Evolutionary conservation across 2,888 invertebrate species (phyloP), one percentile per base, ranked within the genome.

Genomic region (Orthosia gothica): DNA sequence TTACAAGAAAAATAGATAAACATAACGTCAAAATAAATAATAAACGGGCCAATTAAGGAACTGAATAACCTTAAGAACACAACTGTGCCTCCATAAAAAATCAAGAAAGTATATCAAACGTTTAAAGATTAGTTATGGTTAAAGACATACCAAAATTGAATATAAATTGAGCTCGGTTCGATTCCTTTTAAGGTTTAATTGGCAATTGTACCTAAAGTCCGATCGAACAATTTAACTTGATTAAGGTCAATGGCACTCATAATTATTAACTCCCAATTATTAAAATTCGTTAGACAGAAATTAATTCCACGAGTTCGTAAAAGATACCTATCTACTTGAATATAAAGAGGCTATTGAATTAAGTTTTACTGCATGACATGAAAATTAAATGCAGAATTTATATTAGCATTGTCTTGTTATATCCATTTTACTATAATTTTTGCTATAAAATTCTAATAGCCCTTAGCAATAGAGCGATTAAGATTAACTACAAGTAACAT

Each of bases 201-300:
- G 77, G 69, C 73, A 69, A 78, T 74, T 70, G 79, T 85, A 69
- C 75, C 74, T 79, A 73, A 85, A 79, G 72, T 79, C 69, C 64
- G 73, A 64, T 63, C 70, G 70, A 79, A 67, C 84, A 84, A 87
- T 84, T 84, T 80, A 49, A 82, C 79, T 87, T 87, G 81, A 87
- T 91, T 91, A 90, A 88, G 90, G 91, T 91, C 90, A 91, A 90
- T 87, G 88, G 82, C 87, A 86, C 81, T 74, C 73, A 67, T 81
- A 73, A 79, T 87, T 80, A 85, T 83, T 79, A 84, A 76, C 74
- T 72, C 76, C 74, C 84, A 85, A 85, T 82, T 82, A 82, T 72
- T 84, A 69, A 82, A 82, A 86, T 88, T 86, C 76, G 79, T 81
- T 81, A 76, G 75, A 74, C 50, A 69, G 58, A 73, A 76, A 74